Evolutionary conservation across 2,113 vertebrate genomes (phyloP), one percentile per base, ranked within the genome.

Genomic region (Pogona vitticeps): DNA sequence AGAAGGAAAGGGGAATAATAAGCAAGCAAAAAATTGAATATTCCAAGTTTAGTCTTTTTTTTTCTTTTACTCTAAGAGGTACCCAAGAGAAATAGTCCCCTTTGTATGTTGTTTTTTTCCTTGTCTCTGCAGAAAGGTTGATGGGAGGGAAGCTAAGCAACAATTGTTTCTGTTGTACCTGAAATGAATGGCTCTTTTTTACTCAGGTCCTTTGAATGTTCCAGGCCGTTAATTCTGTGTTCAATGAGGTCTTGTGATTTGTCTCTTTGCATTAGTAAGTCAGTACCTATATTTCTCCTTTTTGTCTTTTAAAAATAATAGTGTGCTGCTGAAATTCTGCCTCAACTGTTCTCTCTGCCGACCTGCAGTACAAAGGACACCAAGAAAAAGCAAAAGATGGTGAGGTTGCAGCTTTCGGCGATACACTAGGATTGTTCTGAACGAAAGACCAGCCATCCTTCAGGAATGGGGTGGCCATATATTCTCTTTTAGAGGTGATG

Each of bases 241-340:
- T 91, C 89, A 84, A 59, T 79, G 36, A 63, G 73, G 89, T 58
- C 84, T 56, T 86, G 38, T 90, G 82, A 46, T 73, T 92, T 93
- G 88, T 88, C 90, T 91, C 86, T 89, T 92, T 85, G 78, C 81
- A 79, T 92, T 89, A 91, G 81, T 82, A 90, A 67, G 85, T 26
- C 82, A 61, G 86, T 94, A 84, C 91, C 70, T 72, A 2, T 21
- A 18, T 40, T 75, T 36, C 21, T 38, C 21, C 21, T 61, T 38
- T 52, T 52, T 52, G 5, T 52, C 10, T 52, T 52, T 52, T 6
- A 52, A 52, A 52, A 36, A 21, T 20, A 63, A 17, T 38, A 79
- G 61, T 79, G 59, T 63, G 36, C 38, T 21, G 33, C 6, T 14
- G 76, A 79, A 79, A 63, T 58, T 6, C 12, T 59, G 59, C 58